Percentiles rank a stretch among this genome's conserved stretches.
Evolutionary conservation across 2,888 invertebrate genomes (phyloP).

Genomic region (Ophion obscuratus): DNA sequence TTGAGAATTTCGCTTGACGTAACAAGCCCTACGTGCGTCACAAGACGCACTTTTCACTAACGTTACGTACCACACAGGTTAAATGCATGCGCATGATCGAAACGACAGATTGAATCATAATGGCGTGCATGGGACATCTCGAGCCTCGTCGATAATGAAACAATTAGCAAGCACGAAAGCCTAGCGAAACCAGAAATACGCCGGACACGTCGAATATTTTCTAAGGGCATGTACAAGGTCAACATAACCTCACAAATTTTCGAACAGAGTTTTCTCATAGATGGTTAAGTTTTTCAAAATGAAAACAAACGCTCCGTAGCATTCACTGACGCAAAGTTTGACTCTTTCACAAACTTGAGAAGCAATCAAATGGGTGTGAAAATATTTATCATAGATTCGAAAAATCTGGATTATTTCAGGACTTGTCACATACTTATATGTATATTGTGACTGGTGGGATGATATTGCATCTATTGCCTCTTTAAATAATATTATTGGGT

Average conservation of each 20-base stretch:
- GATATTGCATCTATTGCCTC: neutral
- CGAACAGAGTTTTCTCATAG: too few relatives aligned
- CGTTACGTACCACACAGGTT: constrained; percentile 16
- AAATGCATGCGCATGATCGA: constrained; percentile 37
- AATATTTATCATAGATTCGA: neutral
- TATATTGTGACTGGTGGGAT: neutral
- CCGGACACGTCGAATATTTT: neutral
- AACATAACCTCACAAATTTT: too few relatives aligned
- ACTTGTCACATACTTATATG: neutral
- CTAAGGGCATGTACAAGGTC: too few relatives aligned
- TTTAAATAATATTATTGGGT: neutral
- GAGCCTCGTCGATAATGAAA: constrained; percentile 13
- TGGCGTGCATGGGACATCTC: constrained; percentile 36
- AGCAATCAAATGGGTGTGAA: neutral
- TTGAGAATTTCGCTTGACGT: constrained; percentile 26
- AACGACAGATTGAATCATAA: constrained; percentile 32
- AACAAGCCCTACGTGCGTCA: constrained; percentile 4
- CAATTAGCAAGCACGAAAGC: neutral
- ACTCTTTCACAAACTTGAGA: too few relatives aligned
- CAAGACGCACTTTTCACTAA: neutral
- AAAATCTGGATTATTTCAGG: neutral
- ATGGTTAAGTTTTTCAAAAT: too few relatives aligned
- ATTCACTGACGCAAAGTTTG: too few relatives aligned
- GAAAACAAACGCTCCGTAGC: too few relatives aligned
- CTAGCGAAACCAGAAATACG: neutral